These are phyloP conservation scores for Plecturocebus donacophilus DNA, from an alignment of 2,113 vertebrate genomes.

Conservation along the genomic window DNA sequence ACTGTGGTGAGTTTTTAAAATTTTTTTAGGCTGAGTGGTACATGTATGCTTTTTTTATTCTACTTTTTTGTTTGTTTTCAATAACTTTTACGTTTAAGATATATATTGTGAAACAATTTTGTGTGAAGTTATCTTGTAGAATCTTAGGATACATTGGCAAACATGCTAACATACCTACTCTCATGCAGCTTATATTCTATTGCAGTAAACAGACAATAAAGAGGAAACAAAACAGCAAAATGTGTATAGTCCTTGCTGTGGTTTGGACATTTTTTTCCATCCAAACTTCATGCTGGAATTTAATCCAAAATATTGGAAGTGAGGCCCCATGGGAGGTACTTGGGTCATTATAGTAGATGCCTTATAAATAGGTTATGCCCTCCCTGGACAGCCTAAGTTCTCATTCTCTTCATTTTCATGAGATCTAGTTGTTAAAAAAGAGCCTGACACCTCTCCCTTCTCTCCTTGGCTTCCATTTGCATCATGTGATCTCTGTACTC, in stretches of 20 bases:
- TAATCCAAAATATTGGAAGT: background rate
- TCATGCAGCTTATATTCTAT: background rate
- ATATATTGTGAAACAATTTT: background rate
- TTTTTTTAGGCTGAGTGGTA: background rate
- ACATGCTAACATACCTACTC: background rate
- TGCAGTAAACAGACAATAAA: background rate
- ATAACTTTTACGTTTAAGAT: background rate
- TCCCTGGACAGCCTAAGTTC: background rate
- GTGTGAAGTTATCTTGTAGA: background rate
- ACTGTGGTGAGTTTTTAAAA: accelerated
- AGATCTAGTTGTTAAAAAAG: background rate
- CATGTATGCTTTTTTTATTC: background rate
- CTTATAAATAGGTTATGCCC: background rate
- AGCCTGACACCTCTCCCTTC: background rate
- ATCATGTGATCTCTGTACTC: background rate
- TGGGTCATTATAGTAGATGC: background rate
- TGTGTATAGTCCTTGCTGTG: background rate
- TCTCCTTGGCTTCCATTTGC: background rate
- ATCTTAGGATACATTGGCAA: too few relatives aligned
- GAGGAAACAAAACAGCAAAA: background rate
- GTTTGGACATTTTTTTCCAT: background rate
- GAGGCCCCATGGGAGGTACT: background rate
- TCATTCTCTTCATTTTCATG: background rate
- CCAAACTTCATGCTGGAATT: background rate
- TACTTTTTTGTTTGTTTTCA: background rate